phyloP scores from a whole-genome alignment of 2,888 invertebrate species.

The Cryptophagus acutangulus region DNA sequence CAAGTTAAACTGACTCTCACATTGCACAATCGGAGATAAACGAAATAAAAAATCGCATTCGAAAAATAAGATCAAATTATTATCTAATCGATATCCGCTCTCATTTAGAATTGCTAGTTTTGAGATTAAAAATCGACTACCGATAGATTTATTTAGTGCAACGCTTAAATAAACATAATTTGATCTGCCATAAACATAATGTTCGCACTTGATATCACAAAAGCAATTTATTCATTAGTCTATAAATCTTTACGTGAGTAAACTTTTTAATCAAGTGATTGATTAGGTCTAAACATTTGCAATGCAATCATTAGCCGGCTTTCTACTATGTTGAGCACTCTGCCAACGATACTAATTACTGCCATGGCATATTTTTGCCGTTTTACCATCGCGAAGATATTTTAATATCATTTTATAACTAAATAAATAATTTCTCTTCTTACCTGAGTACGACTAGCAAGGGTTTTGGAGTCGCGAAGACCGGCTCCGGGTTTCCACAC shows the following conservation, averaged over 20 bases:
- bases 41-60: too few species aligned
- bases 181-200: slow-evolving; percentile 13
- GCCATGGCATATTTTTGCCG: slow-evolving; percentile 7
- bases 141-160: too few species aligned
- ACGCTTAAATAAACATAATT: too few species aligned
- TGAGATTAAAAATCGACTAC: too few species aligned
- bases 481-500: slow-evolving; percentile 43
- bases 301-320: slow-evolving; percentile 13
- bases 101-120: too few species aligned
- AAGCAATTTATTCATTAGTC: slow-evolving; percentile 12
- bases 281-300: slow-evolving; percentile 16
- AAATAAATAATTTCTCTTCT: too few species aligned
- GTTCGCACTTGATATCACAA: slow-evolving; percentile 14
- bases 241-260: slow-evolving; percentile 16
- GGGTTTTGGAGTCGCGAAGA: slow-evolving; percentile 28
- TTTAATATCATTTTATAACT: slow-evolving; percentile 1
- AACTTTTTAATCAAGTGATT: slow-evolving; percentile 16
- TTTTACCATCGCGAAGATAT: not conserved
- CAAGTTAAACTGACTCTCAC: too few species aligned
- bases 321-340: slow-evolving; percentile 12
- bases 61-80: too few species aligned
- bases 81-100: too few species aligned
- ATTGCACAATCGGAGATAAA: too few species aligned
- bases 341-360: slow-evolving; percentile 11
- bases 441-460: slow-evolving; percentile 44